A percentile compares a stretch with the other conserved stretches of the same genome.
These are phyloP conservation scores for Ptilodon capucinus DNA, from an alignment of 2,888 invertebrate genomes.

Conservation along the genomic window DNA sequence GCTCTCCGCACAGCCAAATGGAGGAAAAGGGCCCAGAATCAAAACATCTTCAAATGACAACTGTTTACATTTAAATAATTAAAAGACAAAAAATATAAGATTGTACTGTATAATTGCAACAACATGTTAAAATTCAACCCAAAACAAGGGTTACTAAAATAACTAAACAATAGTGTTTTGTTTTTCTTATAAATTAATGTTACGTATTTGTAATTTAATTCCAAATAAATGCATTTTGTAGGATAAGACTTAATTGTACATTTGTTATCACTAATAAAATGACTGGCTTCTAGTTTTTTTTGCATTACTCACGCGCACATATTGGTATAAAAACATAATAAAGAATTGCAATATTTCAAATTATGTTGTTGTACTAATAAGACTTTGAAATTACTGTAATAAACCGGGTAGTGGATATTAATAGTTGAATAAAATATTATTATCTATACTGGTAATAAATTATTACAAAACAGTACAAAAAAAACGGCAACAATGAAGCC, in stretches of 20 bases:
- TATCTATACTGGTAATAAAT: conserved; percentile 23
- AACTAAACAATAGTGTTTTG: background rate
- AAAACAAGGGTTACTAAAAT: background rate
- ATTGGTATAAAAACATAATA: too few relatives aligned
- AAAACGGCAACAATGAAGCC: conserved; percentile 34
- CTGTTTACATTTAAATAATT: background rate
- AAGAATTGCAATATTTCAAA: too few relatives aligned
- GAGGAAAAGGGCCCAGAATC: background rate
- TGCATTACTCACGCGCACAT: background rate
- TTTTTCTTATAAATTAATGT: conserved; percentile 7
- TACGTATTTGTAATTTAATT: conserved; percentile 5
- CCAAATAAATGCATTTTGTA: conserved; percentile 25
- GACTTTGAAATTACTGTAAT: background rate
- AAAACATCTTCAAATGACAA: background rate
- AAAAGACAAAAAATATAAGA: conserved; percentile 10
- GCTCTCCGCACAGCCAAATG: conserved; percentile 62
- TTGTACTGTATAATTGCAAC: conserved; percentile 19
- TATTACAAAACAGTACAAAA: conserved; percentile 6
- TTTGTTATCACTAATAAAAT: conserved; percentile 21
- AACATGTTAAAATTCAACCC: background rate
- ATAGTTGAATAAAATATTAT: conserved; percentile 75
- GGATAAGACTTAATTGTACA: conserved; percentile 19
- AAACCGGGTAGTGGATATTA: background rate
- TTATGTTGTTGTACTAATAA: background rate
- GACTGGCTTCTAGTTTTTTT: conserved; percentile 13